Conservation (phyloP, 2,888 invertebrate species). For the Pachydiplax longipennis region DNA sequence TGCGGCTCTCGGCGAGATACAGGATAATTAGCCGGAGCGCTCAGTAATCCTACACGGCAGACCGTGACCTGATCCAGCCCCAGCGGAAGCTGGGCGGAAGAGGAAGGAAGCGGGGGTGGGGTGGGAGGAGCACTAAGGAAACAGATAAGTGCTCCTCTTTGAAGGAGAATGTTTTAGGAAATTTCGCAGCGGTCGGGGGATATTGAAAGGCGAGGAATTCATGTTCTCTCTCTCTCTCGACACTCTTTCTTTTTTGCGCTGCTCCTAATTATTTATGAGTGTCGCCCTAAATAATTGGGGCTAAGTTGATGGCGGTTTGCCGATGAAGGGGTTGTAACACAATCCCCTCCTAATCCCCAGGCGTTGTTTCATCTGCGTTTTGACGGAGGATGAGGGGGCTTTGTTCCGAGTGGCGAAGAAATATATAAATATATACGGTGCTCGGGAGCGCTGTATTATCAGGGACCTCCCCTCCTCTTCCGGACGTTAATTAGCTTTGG, state of each 20-base stretch:
- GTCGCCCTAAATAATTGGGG: neutral
- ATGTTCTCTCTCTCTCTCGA: too few species aligned
- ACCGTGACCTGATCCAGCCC: slow-evolving; percentile 42
- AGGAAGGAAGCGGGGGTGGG: neutral
- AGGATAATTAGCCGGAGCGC: slow-evolving; percentile 42
- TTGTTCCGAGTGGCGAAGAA: neutral
- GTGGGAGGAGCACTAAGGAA: neutral
- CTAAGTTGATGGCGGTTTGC: neutral
- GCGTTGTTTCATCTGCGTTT: neutral
- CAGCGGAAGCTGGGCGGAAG: slow-evolving; percentile 33
- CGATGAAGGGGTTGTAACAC: neutral
- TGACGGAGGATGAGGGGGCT: neutral
- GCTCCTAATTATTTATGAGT: neutral
- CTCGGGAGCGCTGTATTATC: neutral
- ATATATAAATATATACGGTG: neutral
- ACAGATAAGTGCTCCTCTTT: neutral
- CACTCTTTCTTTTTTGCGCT: neutral
- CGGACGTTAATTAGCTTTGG: neutral
- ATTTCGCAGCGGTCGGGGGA: neutral
- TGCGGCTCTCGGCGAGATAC: slow-evolving; percentile 33
- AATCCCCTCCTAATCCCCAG: neutral
- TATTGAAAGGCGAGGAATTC: neutral
- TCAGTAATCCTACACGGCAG: slow-evolving; percentile 43
- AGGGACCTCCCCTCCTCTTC: neutral
- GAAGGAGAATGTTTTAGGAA: neutral